These are phyloP conservation scores for Hydropsyche betteni DNA, from an alignment of 2,888 invertebrate species.

Conservation along the genomic window DNA sequence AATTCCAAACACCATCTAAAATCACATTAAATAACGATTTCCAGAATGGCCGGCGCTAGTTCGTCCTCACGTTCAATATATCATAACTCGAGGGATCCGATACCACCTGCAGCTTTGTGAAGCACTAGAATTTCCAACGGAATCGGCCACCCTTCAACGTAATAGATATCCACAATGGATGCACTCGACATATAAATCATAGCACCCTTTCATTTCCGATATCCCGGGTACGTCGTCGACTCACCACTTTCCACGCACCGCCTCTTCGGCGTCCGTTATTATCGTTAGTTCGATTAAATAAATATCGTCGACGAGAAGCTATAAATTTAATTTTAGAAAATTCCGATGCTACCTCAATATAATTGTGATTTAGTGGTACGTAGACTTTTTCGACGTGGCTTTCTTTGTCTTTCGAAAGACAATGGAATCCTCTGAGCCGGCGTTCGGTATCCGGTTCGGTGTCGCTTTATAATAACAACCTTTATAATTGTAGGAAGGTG, in stretches of 20 bases:
- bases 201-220: constrained; percentile 17
- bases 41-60: neutral
- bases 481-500: constrained; percentile 30
- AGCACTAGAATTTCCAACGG: no score
- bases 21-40: neutral
- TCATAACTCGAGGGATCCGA: no score
- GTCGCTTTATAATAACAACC: constrained; percentile 6
- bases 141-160: no score
- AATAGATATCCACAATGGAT: no score
- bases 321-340: no score
- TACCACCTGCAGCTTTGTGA: no score
- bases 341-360: no score
- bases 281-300: constrained; percentile 9
- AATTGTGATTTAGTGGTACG: no score
- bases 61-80: no score
- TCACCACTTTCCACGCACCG: neutral
- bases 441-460: constrained; percentile 24
- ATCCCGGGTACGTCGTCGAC: constrained; percentile 1
- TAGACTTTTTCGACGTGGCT: constrained; percentile 3
- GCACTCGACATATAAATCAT: neutral
- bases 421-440: constrained; percentile 23
- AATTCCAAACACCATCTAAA: neutral
- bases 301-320: neutral
- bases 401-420: constrained; percentile 39
- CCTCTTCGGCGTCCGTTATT: neutral